Evolutionary conservation across 2,888 invertebrate genomes (phyloP), one percentile per base, ranked within the genome.

Genomic region (Kryphioiulus occultus): DNA sequence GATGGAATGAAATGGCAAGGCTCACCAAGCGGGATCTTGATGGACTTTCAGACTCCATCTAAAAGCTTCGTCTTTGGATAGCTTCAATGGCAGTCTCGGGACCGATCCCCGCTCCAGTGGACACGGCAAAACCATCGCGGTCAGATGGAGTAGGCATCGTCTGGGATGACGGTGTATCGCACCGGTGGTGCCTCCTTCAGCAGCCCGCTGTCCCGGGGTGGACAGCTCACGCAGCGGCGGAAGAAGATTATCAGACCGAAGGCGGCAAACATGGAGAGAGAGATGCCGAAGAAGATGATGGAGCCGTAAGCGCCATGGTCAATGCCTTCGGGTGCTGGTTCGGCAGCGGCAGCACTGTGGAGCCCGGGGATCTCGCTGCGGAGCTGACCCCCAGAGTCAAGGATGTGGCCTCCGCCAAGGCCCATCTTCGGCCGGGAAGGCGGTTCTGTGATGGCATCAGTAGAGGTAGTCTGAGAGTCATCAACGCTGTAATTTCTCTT

Each of bases 201-300:
- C 85, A 91, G 89, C 90, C 90, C 90, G 88, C 90, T 90, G 88
- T 91, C 90, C 87, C 90, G 90, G 22, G 91, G 90, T 59, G 91
- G 91, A 89, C 91, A 91, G 88, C 90, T 91, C 88, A 91, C 91
- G 89, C 91, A 91, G 39, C 91, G 90, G 59, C 91, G 89, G 82
- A 91, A 89, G 89, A 91, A 91, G 86, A 91, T 88, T 47, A 91
- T 90, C 44, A 91, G 89, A 5, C 91, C 91, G 82, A 91, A 91
- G n/a, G 90, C 89, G 22, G 90, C 91, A 88, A 91, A 91, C 53
- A 91, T 91, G 44, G 91, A 90, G 86, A 91, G 89, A n/a, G 91
- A 91, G 35, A 91, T 89, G 30, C 91, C 90, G 88, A 91, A 91
- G 89, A 91, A 91, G 47, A 91, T 89, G 85, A 91, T 90, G 15